Percentiles rank a stretch among this genome's conserved stretches.
Evolutionary conservation across 2,888 invertebrate species (phyloP).

Genomic region (Colostygia pectinataria): DNA sequence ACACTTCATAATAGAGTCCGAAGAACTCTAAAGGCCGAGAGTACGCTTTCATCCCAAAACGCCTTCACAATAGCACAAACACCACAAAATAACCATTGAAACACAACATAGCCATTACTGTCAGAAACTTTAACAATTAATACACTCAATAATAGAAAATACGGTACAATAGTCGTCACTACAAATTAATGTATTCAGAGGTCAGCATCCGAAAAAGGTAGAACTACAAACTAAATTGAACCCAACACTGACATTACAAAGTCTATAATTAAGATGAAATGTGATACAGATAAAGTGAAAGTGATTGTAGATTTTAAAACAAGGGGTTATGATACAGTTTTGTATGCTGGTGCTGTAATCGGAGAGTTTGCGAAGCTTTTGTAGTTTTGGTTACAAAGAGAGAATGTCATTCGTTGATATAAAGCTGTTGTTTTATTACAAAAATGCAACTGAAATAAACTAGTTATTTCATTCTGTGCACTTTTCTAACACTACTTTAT

Average conservation of each 20-base stretch:
- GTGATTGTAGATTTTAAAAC: constrained; percentile 24
- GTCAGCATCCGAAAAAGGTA: constrained; percentile 59
- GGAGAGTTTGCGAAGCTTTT: constrained; percentile 44
- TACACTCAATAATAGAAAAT: constrained; percentile 75
- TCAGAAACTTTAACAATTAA: constrained; percentile 77
- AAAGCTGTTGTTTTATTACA: too few species aligned
- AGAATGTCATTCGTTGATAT: too few species aligned
- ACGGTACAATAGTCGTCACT: constrained; percentile 64
- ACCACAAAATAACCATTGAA: constrained; percentile 67
- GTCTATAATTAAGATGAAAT: constrained; percentile 32
- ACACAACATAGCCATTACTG: constrained; percentile 70
- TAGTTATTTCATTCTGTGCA: too few species aligned
- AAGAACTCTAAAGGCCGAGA: constrained; percentile 44
- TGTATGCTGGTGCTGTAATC: constrained; percentile 16
- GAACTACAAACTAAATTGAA: constrained; percentile 35
- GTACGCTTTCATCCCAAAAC: constrained; percentile 62
- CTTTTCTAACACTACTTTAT: too few species aligned
- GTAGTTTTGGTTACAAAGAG: constrained; percentile 47
- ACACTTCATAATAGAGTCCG: constrained; percentile 46
- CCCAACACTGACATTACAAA: constrained; percentile 28
- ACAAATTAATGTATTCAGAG: constrained; percentile 80
- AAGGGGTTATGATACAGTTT: constrained; percentile 31
- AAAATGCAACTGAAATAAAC: too few species aligned
- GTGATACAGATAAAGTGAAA: neutral
- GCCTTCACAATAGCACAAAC: constrained; percentile 64